phyloP scores from a whole-genome alignment of 2,888 invertebrate species.

The Pemphredon lugubris region DNA sequence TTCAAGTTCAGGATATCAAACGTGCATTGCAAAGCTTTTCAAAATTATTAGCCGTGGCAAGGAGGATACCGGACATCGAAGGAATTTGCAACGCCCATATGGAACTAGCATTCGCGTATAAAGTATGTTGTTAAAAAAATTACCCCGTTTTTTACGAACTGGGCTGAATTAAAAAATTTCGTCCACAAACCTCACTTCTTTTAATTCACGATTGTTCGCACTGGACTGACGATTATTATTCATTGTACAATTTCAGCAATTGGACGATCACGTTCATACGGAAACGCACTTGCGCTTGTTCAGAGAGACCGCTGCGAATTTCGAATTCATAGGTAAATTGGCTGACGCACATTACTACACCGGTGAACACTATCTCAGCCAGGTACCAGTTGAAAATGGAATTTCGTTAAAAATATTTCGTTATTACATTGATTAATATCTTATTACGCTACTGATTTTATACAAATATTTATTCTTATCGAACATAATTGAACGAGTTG shows the following conservation, averaged over 20 bases:
- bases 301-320: constrained; percentile 58
- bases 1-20: constrained; percentile 51
- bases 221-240: not conserved
- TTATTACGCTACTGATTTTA: not conserved
- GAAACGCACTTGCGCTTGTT: constrained; percentile 64
- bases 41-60: constrained; percentile 64
- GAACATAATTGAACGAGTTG: no score
- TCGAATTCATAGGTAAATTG: constrained; percentile 58
- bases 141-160: no score
- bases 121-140: constrained; percentile 55
- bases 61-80: constrained; percentile 61
- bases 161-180: no score
- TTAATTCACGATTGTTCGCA: no score
- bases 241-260: constrained; percentile 48
- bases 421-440: not conserved
- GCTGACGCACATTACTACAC: constrained; percentile 71
- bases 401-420: no score
- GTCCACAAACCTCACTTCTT: not conserved
- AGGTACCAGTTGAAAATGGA: constrained; percentile 49
- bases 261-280: constrained; percentile 59
- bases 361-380: constrained; percentile 69
- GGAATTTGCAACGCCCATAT: constrained; percentile 69
- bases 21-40: constrained; percentile 64
- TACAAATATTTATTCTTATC: no score
- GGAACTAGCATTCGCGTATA: constrained; percentile 68